Conservation (phyloP, 2,888 invertebrate species). For the Clistopyga incitator region DNA sequence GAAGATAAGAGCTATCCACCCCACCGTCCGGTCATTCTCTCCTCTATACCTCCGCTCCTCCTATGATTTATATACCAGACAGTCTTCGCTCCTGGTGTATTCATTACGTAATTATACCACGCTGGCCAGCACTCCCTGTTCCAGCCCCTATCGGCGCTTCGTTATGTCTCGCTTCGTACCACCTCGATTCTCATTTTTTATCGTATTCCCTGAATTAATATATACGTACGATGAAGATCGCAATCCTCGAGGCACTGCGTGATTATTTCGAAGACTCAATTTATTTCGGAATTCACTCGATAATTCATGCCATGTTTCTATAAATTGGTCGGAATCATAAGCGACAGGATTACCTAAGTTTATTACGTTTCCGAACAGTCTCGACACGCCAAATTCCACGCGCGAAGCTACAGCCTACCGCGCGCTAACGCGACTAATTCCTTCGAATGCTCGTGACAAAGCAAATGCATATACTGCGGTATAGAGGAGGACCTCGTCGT, state of each 20-base stretch:
- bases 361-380: constrained; percentile 38
- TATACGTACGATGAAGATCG: constrained; percentile 7
- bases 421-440: constrained; percentile 73
- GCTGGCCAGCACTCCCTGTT: constrained; percentile 34
- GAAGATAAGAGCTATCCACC: constrained; percentile 80
- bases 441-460: constrained; percentile 73
- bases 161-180: constrained; percentile 23
- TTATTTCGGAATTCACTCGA: constrained; percentile 34
- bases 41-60: constrained; percentile 50
- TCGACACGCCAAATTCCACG: constrained; percentile 39
- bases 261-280: constrained; percentile 21
- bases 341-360: constrained; percentile 16
- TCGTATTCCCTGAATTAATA: background rate
- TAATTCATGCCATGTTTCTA: constrained; percentile 28
- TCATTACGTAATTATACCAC: constrained; percentile 80
- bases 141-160: constrained; percentile 2
- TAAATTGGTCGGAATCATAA: constrained; percentile 4
- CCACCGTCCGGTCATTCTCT: constrained; percentile 75
- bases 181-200: background rate
- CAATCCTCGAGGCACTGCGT: constrained; percentile 5
- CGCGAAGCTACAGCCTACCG: constrained; percentile 23
- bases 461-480: constrained; percentile 69
- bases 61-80: constrained; percentile 80
- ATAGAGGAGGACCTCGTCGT: constrained; percentile 24
- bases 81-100: constrained; percentile 79